phyloP scores from a whole-genome alignment of 1,140 invertebrate genomes.

The Reticulitermes speratus region DNA sequence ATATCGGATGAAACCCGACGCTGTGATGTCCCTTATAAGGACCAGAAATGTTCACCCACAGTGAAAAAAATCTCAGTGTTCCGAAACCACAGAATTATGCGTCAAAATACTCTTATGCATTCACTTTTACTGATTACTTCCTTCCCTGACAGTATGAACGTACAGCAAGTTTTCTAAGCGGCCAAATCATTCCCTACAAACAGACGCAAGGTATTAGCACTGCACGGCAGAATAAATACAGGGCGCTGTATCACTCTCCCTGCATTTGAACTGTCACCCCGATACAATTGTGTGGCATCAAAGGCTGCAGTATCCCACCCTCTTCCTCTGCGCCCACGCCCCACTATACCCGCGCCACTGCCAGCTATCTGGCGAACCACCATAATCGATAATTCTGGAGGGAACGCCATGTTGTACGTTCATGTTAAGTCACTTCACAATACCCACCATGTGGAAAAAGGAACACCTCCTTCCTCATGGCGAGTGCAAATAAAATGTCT shows the following conservation, averaged over 20 bases:
- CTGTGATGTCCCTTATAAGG: too few relatives aligned
- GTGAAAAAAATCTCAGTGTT: too few relatives aligned
- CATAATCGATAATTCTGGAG: slow-evolving; percentile 16
- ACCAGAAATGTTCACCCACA: too few relatives aligned
- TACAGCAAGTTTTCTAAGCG: background rate
- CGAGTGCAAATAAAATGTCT: too few relatives aligned
- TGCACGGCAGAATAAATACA: background rate
- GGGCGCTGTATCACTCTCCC: background rate
- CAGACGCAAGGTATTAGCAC: background rate
- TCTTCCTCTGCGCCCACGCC: background rate
- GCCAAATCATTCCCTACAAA: background rate
- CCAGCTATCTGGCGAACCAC: background rate
- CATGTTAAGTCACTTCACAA: background rate
- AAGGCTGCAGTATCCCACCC: background rate
- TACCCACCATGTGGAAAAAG: background rate
- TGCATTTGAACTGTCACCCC: background rate
- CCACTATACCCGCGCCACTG: background rate
- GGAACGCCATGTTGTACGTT: background rate
- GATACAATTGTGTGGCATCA: slow-evolving; percentile 5
- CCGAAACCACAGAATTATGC: too few relatives aligned
- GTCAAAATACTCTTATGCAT: too few relatives aligned
- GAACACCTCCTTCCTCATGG: too few relatives aligned
- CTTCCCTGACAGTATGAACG: too few relatives aligned
- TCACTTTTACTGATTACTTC: too few relatives aligned
- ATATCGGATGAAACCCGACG: too few relatives aligned